Base-by-base conservation (phyloP, 2,888 invertebrate species). In the Micoletzkya japonica region DNA sequence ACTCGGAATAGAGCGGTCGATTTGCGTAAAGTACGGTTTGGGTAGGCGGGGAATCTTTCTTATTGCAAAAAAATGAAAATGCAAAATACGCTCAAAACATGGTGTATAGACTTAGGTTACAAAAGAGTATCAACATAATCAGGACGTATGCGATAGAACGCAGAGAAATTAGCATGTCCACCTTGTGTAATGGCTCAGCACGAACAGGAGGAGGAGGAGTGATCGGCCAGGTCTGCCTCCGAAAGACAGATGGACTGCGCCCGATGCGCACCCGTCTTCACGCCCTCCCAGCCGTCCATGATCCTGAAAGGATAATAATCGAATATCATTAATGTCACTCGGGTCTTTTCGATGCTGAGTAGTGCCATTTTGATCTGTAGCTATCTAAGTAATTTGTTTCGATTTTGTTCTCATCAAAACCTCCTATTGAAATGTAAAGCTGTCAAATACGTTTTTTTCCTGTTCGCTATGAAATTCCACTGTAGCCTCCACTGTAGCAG, bases 241-340 rank as follows among this genome's bases (percentile, higher is more conserved):
- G 83, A 84, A 6, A 84, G 76, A 32, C 78, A 75, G 32, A 84
- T 79, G 10, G 83, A 81, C 61, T 82, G 80, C 1, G 78, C 73
- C 26, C 83, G 72, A 77, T 83, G 79, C 14, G 79, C 71, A 7
- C 77, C 81, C 4, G 70, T 70, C 71, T 80, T 82, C 7, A 83
- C 76, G 7, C 84, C 84, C 59, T 84, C 84, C 84, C 84, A 84
- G 24, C 82, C 83, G 56, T 84, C 84, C 36, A 72, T 70, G 7
- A 81, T 75, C 17, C 76, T 74, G 26, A 75, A 61, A 50, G 72
- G 54, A 24, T n/a, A 7, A 54, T 44, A 44, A 14, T 14, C 10
- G 10, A 44, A 10, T 14, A 10, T 44, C 44, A 44, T 20, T 14
- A 44, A 44, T 14, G 20, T 44, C 10, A 44, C 44, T 44, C 10